Evolutionary conservation across 35 echinoderm and acorn worm genomes (phyloP).

Genomic region (Patiria miniata): DNA sequence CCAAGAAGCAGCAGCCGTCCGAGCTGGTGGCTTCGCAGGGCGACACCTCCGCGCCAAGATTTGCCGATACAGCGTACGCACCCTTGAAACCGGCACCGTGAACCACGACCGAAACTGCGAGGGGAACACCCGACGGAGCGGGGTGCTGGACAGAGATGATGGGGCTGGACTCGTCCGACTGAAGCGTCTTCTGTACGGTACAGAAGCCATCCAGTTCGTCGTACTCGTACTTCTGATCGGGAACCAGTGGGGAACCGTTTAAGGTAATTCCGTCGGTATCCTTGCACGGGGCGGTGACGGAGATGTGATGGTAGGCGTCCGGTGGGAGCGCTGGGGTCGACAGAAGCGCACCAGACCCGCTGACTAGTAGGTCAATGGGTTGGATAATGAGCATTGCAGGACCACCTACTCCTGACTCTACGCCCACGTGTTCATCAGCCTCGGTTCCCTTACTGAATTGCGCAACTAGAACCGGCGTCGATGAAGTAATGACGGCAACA

Average conservation of each 20-base stretch:
- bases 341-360: not conserved
- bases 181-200: not conserved
- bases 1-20: not conserved
- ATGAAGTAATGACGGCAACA: not conserved
- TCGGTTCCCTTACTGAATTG: constrained; percentile 15
- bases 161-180: not conserved
- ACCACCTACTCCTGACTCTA: not conserved
- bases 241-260: not conserved
- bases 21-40: not conserved
- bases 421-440: not conserved
- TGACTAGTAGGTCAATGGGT: constrained; percentile 8
- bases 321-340: not conserved
- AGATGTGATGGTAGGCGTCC: not conserved
- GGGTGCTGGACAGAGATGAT: not conserved
- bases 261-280: not conserved
- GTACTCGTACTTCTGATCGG: not conserved
- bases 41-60: not conserved
- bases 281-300: not conserved
- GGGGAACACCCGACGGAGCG: not conserved
- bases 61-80: not conserved
- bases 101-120: not conserved
- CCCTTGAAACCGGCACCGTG: not conserved
- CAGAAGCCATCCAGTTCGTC: not conserved
- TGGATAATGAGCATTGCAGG: not conserved
- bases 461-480: constrained; percentile 23